These are phyloP conservation scores for Synergus umbraculus DNA, from an alignment of 2,888 invertebrate species.

Conservation along the genomic window DNA sequence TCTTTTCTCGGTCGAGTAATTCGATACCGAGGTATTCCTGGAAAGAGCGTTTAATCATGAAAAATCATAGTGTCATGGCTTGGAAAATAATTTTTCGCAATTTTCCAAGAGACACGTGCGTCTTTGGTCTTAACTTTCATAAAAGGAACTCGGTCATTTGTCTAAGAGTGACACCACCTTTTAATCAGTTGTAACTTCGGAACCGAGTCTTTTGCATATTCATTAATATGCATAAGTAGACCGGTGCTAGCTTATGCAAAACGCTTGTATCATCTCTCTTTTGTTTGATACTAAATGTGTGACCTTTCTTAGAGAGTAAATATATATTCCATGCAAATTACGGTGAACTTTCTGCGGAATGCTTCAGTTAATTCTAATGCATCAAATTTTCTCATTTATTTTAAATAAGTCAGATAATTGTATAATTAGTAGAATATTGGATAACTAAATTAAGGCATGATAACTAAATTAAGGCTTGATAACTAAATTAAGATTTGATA, in stretches of 20 bases:
- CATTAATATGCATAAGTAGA: conserved; percentile 36
- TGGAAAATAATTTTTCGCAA: background rate
- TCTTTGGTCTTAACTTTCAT: background rate
- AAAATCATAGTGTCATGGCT: background rate
- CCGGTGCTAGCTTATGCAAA: conserved; percentile 26
- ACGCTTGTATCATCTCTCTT: background rate
- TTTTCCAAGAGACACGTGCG: conserved; percentile 6
- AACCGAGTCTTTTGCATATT: conserved; percentile 32
- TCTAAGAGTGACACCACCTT: conserved; percentile 9
- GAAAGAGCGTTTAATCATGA: conserved; percentile 14
- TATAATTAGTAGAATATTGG: too few species aligned
- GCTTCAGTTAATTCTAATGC: background rate
- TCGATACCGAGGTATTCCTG: conserved; percentile 3
- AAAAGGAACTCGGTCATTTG: conserved; percentile 18
- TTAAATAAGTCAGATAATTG: too few species aligned
- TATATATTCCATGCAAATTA: background rate
- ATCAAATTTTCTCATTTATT: too few species aligned
- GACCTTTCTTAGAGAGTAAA: background rate
- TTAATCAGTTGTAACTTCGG: conserved; percentile 32
- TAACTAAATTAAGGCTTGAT: too few species aligned
- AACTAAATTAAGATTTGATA: too few species aligned
- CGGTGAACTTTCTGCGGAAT: background rate
- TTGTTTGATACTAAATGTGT: background rate
- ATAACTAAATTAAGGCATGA: too few species aligned
- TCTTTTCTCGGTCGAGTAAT: background rate